Conservation (phyloP, 2,888 invertebrate species). For the Xestoiulus laeticollis region DNA sequence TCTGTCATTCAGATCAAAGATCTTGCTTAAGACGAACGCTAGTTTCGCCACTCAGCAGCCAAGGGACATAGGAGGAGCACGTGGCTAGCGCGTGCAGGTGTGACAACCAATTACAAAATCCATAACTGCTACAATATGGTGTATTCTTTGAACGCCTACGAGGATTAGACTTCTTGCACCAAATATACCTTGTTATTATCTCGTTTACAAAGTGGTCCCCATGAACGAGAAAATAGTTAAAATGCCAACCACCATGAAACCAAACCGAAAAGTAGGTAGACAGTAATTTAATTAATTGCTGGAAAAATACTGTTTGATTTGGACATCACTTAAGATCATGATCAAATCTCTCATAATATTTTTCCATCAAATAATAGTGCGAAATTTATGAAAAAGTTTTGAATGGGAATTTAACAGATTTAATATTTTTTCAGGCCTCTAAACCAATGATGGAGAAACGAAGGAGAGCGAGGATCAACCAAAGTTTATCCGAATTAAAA, state of each 20-base stretch:
- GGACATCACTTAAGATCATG: no score
- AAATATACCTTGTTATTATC: neutral
- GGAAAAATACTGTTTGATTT: neutral
- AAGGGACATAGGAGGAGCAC: neutral
- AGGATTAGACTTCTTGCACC: neutral
- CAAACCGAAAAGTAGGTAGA: conserved; percentile 1
- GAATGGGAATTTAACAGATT: neutral
- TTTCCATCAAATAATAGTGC: no score
- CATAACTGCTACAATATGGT: neutral
- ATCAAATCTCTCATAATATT: no score
- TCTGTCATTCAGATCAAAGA: neutral
- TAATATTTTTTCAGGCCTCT: conserved; percentile 36
- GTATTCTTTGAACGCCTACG: neutral
- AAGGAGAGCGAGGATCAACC: conserved; percentile 49
- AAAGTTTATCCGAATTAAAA: conserved; percentile 50
- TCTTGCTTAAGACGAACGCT: neutral
- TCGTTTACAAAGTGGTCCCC: neutral
- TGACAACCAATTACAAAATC: neutral
- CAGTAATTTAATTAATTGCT: neutral
- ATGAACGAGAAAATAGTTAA: neutral
- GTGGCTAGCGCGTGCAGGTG: conserved; percentile 28
- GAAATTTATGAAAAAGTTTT: neutral
- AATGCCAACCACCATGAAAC: neutral
- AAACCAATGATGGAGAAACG: conserved; percentile 53
- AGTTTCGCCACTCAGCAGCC: neutral